A percentile compares a stretch with the other conserved stretches of the same genome.
phyloP scores from a whole-genome alignment of 2,113 vertebrate genomes.

The Spea bombifrons region DNA sequence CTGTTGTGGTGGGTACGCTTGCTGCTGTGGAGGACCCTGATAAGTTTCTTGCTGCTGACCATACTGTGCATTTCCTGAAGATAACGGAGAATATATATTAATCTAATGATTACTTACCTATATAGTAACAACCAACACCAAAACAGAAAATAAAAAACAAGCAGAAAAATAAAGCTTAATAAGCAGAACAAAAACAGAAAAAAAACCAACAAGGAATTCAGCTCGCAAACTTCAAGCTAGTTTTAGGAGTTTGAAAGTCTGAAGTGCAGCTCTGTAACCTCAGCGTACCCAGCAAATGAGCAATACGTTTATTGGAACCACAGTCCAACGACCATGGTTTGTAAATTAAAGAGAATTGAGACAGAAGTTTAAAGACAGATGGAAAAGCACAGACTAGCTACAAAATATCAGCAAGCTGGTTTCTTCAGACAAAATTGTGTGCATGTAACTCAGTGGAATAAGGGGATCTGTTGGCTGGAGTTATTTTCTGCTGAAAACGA shows the following conservation, averaged over 20 bases:
- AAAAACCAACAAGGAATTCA: constrained; percentile 60
- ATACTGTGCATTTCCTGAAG: constrained; percentile 90
- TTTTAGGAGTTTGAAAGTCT: constrained; percentile 72
- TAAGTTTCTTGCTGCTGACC: constrained; percentile 94
- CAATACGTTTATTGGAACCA: constrained; percentile 72
- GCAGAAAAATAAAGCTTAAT: constrained; percentile 60
- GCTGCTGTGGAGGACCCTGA: constrained; percentile 92
- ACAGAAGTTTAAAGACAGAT: constrained; percentile 71
- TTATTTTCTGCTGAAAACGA: constrained; percentile 58
- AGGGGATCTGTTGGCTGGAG: constrained; percentile 61
- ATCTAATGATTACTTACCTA: not conserved
- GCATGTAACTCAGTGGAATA: constrained; percentile 59
- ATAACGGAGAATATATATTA: constrained; percentile 54
- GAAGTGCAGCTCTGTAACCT: constrained; percentile 69
- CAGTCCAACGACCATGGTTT: constrained; percentile 74
- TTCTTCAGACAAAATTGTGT: constrained; percentile 67
- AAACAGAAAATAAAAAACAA: constrained; percentile 65
- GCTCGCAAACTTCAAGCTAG: constrained; percentile 78
- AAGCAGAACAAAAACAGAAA: constrained; percentile 58
- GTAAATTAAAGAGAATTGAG: constrained; percentile 59
- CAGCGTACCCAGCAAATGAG: constrained; percentile 75
- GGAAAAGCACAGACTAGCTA: constrained; percentile 80
- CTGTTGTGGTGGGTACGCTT: constrained; percentile 88
- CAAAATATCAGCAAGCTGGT: constrained; percentile 79
- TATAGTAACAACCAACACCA: constrained; percentile 69